Conservation (phyloP, 1,140 invertebrate species). For the Laupala kohalensis region DNA sequence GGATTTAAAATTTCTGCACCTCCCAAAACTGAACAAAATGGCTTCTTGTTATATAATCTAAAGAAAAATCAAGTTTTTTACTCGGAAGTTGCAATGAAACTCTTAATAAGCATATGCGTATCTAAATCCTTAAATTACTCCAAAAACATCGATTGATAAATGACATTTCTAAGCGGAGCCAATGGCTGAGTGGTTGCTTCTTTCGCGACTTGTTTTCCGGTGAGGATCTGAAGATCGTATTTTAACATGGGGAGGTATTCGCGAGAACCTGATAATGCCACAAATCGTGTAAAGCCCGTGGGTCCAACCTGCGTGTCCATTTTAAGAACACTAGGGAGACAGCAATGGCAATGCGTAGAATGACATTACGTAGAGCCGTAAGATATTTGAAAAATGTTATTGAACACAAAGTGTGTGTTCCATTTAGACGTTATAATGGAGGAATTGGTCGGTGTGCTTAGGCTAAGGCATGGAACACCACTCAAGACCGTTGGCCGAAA, state of each 20-base stretch:
- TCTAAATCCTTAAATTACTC: no score
- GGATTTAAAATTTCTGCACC: no score
- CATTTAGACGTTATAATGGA: constrained; percentile 94
- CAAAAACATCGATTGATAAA: no score
- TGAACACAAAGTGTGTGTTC: constrained; percentile 95
- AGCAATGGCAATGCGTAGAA: constrained; percentile 87
- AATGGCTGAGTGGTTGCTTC: no score
- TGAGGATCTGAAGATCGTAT: no score
- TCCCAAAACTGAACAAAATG: no score
- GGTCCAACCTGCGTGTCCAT: constrained; percentile 94
- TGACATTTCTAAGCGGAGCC: no score
- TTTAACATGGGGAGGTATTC: constrained; percentile 87
- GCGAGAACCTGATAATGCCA: constrained; percentile 84
- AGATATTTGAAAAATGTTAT: constrained; percentile 94
- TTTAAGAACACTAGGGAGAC: constrained; percentile 99
- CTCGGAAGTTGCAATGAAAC: no score
- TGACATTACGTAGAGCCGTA: constrained; percentile 87
- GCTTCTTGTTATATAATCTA: no score
- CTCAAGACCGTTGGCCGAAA: constrained; percentile 97
- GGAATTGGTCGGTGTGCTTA: constrained; percentile 90
- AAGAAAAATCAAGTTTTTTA: no score
- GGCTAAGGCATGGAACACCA: constrained; percentile 91
- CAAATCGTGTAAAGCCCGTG: constrained; percentile 95
- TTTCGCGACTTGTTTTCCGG: no score
- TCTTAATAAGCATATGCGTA: no score